phyloP scores from a whole-genome alignment of 1,140 invertebrate species.

The Brachionus rotundiformis region DNA sequence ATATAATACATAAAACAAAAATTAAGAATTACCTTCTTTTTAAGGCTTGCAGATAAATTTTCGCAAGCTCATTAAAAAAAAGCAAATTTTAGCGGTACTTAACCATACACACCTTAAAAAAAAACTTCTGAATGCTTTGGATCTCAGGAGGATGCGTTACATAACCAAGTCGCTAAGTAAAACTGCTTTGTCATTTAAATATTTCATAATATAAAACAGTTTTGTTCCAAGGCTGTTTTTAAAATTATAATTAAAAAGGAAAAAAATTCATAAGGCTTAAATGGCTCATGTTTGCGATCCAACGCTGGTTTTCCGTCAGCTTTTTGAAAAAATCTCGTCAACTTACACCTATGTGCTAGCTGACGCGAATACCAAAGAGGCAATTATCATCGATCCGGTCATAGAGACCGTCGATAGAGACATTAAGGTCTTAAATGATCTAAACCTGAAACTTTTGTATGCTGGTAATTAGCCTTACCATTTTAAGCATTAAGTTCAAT shows the following conservation, averaged over 20 bases:
- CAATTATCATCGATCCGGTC: conserved; percentile 93
- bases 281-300: conserved; percentile 46
- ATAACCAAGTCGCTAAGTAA: neutral
- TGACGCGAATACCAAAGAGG: conserved; percentile 74
- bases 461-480: conserved; percentile 70
- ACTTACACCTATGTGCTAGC: conserved; percentile 95
- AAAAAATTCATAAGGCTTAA: neutral
- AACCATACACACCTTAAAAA: neutral
- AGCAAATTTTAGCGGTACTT: neutral
- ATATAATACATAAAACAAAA: neutral
- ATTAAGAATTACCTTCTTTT: neutral
- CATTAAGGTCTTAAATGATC: conserved; percentile 56
- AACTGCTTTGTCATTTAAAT: neutral
- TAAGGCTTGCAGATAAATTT: neutral
- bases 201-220: conserved; percentile 14
- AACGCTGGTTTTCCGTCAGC: neutral
- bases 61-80: neutral
- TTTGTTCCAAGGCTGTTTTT: neutral
- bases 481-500: conserved; percentile 51
- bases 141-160: neutral
- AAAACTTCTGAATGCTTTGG: neutral
- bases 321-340: conserved; percentile 81
- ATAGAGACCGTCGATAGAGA: conserved; percentile 71
- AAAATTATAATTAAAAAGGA: neutral
- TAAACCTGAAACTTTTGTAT: conserved; percentile 75